Evolutionary conservation across 2,888 invertebrate genomes (phyloP), one percentile per base, ranked within the genome.

Genomic region (Gortyna flavago): DNA sequence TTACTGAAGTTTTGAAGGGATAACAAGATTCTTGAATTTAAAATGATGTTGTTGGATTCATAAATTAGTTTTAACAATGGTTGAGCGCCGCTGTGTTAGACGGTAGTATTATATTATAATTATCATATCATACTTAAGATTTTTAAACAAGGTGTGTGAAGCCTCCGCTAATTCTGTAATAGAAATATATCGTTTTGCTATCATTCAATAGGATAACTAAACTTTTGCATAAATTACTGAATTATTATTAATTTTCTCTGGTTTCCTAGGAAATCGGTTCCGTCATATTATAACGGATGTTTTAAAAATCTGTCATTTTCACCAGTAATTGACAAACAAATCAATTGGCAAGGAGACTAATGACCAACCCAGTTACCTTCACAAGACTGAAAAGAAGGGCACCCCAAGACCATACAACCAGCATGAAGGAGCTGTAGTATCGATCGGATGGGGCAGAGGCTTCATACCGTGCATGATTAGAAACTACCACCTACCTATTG

Each of bases 61-160:
- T 44, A 54, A 32, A 48, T 38, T 6, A 48, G 51, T 65, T 66
- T 61, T 25, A 59, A 29, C n/a, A 83, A 77, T 29, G 57, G 81
- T 85, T 85, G 85, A 70, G 64, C 35, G 48, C 64, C 81, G 25
- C 73, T 77, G 54, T 64, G 57, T 41, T 77, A 81, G 64, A 66
- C 32, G 48, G 48, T 80, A 76, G 69, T 57, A 69, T 71, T 57
- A 44, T 84, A 59, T 51, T 65, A 57, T n/a, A n/a, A n/a, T n/a
- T n/a, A n/a, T 74, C 35, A 35, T 35, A 64, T 59, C 41, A 64
- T 44, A 76, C 66, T 75, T 57, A 68, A 38, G 16, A 67, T 35
- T 41, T 54, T 44, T 72, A 66, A 64, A 57, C 67, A 81, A 77
- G 81, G 81, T 81, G 70, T 41, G n/a, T 65, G 48, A 59, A 80